Evolutionary conservation across 2,113 vertebrate genomes (phyloP), one percentile per base, ranked within the genome.

Genomic region (Bambusicola thoracicus): DNA sequence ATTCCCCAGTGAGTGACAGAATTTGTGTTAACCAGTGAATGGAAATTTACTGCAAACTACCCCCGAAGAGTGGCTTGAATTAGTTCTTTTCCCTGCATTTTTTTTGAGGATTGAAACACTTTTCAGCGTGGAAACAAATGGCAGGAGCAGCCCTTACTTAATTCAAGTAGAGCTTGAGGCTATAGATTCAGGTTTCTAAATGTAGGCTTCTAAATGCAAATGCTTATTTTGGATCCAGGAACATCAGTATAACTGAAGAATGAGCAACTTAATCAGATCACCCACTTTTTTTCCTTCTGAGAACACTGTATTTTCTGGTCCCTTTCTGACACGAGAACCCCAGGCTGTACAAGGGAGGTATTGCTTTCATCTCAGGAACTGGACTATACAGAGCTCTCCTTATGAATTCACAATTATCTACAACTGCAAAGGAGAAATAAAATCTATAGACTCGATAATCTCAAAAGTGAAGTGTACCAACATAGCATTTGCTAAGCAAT

Each of bases 1-100:
- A 61, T 92, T 93, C n/a, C 51, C 32, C 29, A 46, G 20, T 78
- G 77, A 88, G 43, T 68, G 90, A 88, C 80, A 88, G 69, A 56
- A 56, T 34, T 78, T 44, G 20, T 36, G 10, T 75, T 96, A 81
- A 62, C 36, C 40, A 58, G 17, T 29, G 61, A 84, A 75, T 8
- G 6, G 70, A 81, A 92, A 66, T 3, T 72, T 61, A 43, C 62
- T 83, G 30, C 44, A 1, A 73, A 79, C 46, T 1, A 2, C 29
- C 38, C 41, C 85, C 79, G 38, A 24, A 53, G 63, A 75, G 62
- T 22, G 43, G 19, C 32, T 56, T 38, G 40, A 41, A 46, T 30
- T 72, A 85, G 51, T 36, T 44, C 11, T 65, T 49, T 38, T 61
- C 17, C 5, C 20, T 43, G 32, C 18, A 36, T 46, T 77, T 77